A percentile compares a stretch with the other conserved stretches of the same genome.
Evolutionary conservation across 2,797 vertebrate species (phyloP).

Genomic region (Neomorphus geoffroyi): DNA sequence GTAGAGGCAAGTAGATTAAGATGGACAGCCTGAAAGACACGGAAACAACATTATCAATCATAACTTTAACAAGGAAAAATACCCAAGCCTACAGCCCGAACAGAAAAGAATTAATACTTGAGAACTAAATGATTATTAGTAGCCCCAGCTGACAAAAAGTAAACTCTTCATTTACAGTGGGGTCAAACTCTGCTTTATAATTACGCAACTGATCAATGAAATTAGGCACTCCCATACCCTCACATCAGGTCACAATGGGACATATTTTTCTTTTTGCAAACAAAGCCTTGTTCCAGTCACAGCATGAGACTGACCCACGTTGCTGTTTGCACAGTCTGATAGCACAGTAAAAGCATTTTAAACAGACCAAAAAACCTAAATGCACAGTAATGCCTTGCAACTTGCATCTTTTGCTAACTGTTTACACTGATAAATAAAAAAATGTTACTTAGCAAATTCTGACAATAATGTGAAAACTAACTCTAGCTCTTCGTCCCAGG

Average conservation of each 20-base stretch:
- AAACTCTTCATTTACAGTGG: not conserved
- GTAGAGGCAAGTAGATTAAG: not conserved
- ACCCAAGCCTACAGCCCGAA: not conserved
- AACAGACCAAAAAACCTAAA: not conserved
- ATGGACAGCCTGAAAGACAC: not conserved
- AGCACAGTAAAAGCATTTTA: not conserved
- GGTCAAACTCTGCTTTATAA: not conserved
- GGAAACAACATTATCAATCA: not conserved
- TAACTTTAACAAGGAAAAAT: not conserved
- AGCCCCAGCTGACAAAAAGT: not conserved
- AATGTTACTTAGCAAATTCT: not conserved
- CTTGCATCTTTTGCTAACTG: not conserved
- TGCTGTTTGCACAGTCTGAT: not conserved
- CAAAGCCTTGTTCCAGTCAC: not conserved
- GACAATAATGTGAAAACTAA: not conserved
- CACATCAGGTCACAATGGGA: not conserved
- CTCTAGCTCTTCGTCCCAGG: not conserved
- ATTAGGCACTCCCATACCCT: not conserved
- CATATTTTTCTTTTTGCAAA: not conserved
- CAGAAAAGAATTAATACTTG: not conserved
- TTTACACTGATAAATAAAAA: not conserved
- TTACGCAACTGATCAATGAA: not conserved
- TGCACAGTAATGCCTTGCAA: rapidly evolving
- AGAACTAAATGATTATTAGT: not conserved
- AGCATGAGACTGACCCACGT: not conserved